phyloP scores from a whole-genome alignment of 2,888 invertebrate species.

The Leucozona laternaria region DNA sequence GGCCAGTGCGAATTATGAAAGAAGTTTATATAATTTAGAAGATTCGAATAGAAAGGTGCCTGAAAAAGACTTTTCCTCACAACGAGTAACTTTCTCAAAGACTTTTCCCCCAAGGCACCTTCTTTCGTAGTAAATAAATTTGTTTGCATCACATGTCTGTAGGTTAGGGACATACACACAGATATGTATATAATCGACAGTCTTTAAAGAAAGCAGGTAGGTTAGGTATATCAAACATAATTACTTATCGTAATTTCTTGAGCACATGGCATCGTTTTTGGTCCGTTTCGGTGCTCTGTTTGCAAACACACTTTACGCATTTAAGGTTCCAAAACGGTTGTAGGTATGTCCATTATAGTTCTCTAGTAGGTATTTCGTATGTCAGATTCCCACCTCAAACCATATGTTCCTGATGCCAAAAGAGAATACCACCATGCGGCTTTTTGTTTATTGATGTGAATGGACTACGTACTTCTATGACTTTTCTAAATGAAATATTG shows the following conservation, averaged over 20 bases:
- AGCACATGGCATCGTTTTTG: slow-evolving; percentile 57
- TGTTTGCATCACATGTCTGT: neutral
- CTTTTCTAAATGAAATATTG: slow-evolving; percentile 17
- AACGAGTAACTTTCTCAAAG: slow-evolving; percentile 27
- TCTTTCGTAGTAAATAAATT: neutral
- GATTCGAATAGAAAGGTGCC: slow-evolving; percentile 7
- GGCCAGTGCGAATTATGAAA: neutral
- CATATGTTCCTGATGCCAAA: slow-evolving; percentile 48
- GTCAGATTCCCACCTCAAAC: neutral
- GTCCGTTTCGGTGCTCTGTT: slow-evolving; percentile 41
- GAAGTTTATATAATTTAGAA: neutral
- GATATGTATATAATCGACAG: no score
- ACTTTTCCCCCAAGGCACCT: neutral
- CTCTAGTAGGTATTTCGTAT: neutral
- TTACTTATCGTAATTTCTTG: slow-evolving; percentile 49
- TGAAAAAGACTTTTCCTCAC: slow-evolving; percentile 41
- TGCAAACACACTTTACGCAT: slow-evolving; percentile 57
- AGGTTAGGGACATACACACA: no score
- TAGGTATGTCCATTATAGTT: neutral
- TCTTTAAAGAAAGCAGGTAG: neutral
- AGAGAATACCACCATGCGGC: slow-evolving; percentile 17
- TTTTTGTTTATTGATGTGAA: slow-evolving; percentile 31
- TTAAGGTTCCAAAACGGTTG: slow-evolving; percentile 2
- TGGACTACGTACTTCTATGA: neutral
- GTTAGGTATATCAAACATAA: slow-evolving; percentile 24